Base-by-base conservation (phyloP, 2,113 vertebrate genomes). In the Erythrocercus mccallii region DNA sequence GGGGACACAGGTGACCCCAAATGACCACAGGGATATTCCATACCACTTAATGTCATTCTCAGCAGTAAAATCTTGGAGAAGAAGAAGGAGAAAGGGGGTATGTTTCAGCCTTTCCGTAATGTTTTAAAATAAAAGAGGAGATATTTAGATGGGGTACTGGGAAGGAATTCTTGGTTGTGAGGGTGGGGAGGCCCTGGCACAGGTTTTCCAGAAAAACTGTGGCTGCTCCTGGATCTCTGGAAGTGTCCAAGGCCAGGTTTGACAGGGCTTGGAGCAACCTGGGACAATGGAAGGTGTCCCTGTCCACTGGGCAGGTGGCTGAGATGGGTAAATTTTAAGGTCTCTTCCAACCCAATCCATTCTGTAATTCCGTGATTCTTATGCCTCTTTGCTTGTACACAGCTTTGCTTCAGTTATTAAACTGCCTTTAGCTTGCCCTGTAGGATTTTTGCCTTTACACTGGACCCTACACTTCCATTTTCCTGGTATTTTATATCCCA, bases 191-290 rank as follows among this genome's bases (percentile, higher is more conserved):
- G 21, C 35, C 30, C 70, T 66, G 30, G 60, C 21, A 51, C 45
- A 86, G 72, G 21, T 0, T 44, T 1, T 0, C 53, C 62, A 68
- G 62, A 77, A 37, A 51, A 86, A 27, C 11, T 86, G 72, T 68
- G 83, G 33, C 18, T 77, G 22, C 4, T 9, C 20, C 44, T 68
- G 42, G 22, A 60, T 38, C 33, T 9, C 27, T 60, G 33, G 45
- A 2, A 60, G 18, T 60, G 33, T 13, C 19, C 38, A 33, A 45
- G 25, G 2, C 11, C 6, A 42, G 9, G 21, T 0, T 57, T 23
- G n/a, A 47, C 0, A 0, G 47, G n/a, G 2, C 12, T 70, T 62
- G 58, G 68, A 65, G 18, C 1, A 35, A 0, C 13, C 42, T 72
- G 86, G 31, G 15, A 5, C 4, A 6, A 13, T 7, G 17, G 30